Evolutionary conservation across 2,888 invertebrate species (phyloP), one percentile per base, ranked within the genome.

Genomic region (Heterodera filipjevi): DNA sequence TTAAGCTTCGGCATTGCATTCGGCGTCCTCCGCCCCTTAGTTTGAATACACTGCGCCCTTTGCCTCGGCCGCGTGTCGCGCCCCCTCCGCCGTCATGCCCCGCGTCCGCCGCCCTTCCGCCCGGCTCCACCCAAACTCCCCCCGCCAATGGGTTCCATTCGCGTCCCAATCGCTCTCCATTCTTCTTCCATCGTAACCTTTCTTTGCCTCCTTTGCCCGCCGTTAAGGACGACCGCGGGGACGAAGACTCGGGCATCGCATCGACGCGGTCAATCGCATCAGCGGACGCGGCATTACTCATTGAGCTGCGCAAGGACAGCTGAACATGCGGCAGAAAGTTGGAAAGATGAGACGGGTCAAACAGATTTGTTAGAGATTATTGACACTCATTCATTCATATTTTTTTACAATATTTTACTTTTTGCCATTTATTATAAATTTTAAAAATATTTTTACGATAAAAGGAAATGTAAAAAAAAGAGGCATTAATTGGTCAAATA

Each of bases 171-270:
- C 59, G 59, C 1, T 68, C 33, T 3, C 68, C 68, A 35, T 68
- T 68, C 68, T 22, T 19, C 33, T 5, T 35, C 35, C 73, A 30
- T 8, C 66, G 66, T 10, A 44, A 75, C 8, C 64, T 49, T 19
- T 75, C 75, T 5, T 59, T 75, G 75, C 75, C 75, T 2, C 75
- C 75, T 2, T 59, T 64, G 66, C 64, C 75, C 27, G 19, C 75
- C 19, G 14, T 46, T 3, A 59, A 68, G 30, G 30, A 22, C 30
- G 30, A 30, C 8, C 33, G 49, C n/a, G 73, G 35, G 33, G 75
- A 75, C 19, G 16, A 75, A 27, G 75, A 75, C 59, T 75, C 75
- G 46, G 75, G 75, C 22, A 75, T 75, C 1, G 75, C 64, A 5
- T 75, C 53, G 32, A 3, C 75, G 1, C 53, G 75, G 8, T 66